Conservation (phyloP, 2,888 invertebrate species). For the Neoascia interrupta region DNA sequence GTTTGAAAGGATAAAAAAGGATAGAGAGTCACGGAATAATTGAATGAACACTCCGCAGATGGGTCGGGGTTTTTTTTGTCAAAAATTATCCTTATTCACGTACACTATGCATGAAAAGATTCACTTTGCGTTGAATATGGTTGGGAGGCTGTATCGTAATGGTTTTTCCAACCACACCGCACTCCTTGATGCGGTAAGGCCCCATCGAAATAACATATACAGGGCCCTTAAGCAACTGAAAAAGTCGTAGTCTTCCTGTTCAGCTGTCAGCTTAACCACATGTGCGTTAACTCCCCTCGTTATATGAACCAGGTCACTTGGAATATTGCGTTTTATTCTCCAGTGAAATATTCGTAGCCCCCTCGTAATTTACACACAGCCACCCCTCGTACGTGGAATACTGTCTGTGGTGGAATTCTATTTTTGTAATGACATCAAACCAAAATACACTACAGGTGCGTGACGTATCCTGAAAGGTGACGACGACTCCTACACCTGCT, state of each 20-base stretch:
- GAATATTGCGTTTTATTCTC: slow-evolving; percentile 29
- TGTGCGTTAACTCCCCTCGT: too few species aligned
- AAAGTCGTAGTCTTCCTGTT: slow-evolving; percentile 13
- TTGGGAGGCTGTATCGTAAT: too few species aligned
- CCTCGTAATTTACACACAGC: neutral
- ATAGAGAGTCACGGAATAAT: slow-evolving; percentile 10
- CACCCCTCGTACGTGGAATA: neutral
- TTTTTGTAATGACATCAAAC: slow-evolving; percentile 15
- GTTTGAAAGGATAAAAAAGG: neutral
- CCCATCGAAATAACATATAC: slow-evolving; percentile 38
- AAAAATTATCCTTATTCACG: neutral
- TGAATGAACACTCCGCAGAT: slow-evolving; percentile 9
- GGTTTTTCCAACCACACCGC: too few species aligned
- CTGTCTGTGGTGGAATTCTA: slow-evolving; percentile 25
- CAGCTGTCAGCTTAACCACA: neutral
- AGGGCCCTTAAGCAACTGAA: slow-evolving; percentile 47
- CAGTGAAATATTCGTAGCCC: neutral
- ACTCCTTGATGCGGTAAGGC: neutral
- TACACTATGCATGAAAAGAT: too few species aligned
- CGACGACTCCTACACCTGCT: slow-evolving; percentile 24
- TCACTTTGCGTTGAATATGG: too few species aligned
- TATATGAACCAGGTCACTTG: slow-evolving; percentile 46
- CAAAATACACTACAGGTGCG: slow-evolving; percentile 5
- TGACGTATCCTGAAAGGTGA: neutral
- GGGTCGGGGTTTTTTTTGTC: too few species aligned